Evolutionary conservation across 2,797 vertebrate species (phyloP).

Genomic region (Ptychobarbus kaznakovi): DNA sequence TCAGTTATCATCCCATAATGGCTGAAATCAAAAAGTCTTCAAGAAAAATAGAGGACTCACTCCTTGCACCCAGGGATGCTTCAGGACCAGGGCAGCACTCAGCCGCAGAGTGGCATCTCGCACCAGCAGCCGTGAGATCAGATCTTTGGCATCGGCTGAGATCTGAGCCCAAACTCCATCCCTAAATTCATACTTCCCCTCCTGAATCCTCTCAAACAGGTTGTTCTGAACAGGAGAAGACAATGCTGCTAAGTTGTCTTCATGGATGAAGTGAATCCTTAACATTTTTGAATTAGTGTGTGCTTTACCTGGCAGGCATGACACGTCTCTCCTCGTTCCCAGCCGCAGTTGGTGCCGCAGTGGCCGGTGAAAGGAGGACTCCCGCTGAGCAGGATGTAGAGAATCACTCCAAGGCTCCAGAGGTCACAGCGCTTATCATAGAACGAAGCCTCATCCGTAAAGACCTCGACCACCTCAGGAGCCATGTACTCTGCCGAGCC

Average conservation of each 20-base stretch:
- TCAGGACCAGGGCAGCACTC: constrained; percentile 92
- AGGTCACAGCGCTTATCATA: constrained; percentile 98
- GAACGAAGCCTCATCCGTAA: constrained; percentile 96
- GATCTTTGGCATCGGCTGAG: constrained; percentile 91
- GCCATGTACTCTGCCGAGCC: constrained; percentile 99
- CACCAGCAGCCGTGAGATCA: constrained; percentile 94
- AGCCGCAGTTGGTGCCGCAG: constrained; percentile 94
- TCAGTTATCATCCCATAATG: background rate
- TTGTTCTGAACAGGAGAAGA: constrained; percentile 80
- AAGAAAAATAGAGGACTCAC: constrained; percentile 73
- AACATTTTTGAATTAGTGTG: background rate
- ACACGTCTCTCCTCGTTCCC: constrained; percentile 95
- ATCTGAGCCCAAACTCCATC: constrained; percentile 97
- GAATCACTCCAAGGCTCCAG: constrained; percentile 96
- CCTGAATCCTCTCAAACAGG: constrained; percentile 96
- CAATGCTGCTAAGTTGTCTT: background rate
- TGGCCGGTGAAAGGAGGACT: constrained; percentile 95
- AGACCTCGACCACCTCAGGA: constrained; percentile 96
- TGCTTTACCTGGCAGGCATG: constrained; percentile 89
- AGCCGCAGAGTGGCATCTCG: constrained; percentile 92
- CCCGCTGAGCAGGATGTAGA: constrained; percentile 95
- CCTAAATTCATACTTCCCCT: constrained; percentile 95
- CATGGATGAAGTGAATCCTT: background rate
- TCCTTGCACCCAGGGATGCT: constrained; percentile 94
- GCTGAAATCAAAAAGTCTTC: background rate